Percentiles rank a stretch among this genome's conserved stretches.
Conservation (phyloP, 1,140 invertebrate species). For the Thalassaphorura encarpata region DNA sequence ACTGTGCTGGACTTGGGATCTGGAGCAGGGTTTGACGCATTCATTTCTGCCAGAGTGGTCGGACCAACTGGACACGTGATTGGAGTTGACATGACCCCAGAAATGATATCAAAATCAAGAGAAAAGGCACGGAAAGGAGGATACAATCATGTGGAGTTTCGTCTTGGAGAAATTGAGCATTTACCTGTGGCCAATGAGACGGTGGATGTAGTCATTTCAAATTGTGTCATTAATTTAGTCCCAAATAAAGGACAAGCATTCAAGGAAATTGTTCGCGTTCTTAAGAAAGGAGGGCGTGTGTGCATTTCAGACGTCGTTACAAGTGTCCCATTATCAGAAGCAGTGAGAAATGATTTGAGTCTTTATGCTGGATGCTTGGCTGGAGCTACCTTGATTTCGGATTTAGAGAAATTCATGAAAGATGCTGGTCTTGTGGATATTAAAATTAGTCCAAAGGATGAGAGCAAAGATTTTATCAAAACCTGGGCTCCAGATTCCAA, state of each 20-base stretch:
- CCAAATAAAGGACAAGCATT: slow-evolving; percentile 11
- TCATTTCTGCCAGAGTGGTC: slow-evolving; percentile 12
- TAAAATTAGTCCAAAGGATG: slow-evolving; percentile 11
- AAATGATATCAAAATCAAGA: slow-evolving; percentile 19
- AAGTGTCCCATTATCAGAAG: slow-evolving; percentile 3
- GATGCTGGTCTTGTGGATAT: slow-evolving; percentile 9
- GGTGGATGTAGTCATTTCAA: slow-evolving; percentile 20
- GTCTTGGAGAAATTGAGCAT: slow-evolving; percentile 25
- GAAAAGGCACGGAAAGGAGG: slow-evolving; percentile 11
- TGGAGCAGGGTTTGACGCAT: slow-evolving; percentile 21
- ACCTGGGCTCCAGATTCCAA: slow-evolving; percentile 14
- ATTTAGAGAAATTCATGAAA: slow-evolving; percentile 3
- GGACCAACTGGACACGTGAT: slow-evolving; percentile 17
- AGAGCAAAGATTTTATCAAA: slow-evolving; percentile 15
- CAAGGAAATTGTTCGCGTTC: slow-evolving; percentile 9
- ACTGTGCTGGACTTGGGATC: slow-evolving; percentile 16
- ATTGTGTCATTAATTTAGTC: slow-evolving; percentile 16
- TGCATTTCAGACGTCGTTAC: slow-evolving; percentile 20
- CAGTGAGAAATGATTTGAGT: slow-evolving; percentile 8
- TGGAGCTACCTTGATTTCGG: slow-evolving; percentile 9
- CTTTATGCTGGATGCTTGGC: slow-evolving; percentile 14
- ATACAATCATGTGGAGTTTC: slow-evolving; percentile 13
- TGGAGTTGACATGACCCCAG: slow-evolving; percentile 22
- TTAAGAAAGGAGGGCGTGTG: slow-evolving; percentile 13
- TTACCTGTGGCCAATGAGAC: slow-evolving; percentile 17